These are phyloP conservation scores for Pachydiplax longipennis DNA, from an alignment of 2,888 invertebrate species.

Conservation along the genomic window DNA sequence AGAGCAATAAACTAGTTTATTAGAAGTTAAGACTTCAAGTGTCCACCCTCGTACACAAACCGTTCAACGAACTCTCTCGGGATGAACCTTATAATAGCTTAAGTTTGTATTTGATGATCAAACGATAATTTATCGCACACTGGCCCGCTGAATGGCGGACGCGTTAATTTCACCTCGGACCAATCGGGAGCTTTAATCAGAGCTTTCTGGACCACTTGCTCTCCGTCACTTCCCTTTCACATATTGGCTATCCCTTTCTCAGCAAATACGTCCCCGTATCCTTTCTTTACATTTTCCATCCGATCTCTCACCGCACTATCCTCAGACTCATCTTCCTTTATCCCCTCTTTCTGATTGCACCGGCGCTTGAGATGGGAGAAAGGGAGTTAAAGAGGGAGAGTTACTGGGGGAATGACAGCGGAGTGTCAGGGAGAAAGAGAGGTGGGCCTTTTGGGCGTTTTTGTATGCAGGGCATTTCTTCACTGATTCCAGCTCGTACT, in stretches of 20 bases:
- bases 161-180: neutral
- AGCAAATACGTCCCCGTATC: neutral
- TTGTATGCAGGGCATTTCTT: constrained; percentile 28
- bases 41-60: too few relatives aligned
- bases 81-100: too few relatives aligned
- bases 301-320: neutral
- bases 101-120: too few relatives aligned
- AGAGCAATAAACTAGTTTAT: too few relatives aligned
- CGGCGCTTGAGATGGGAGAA: neutral
- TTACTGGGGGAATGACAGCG: neutral
- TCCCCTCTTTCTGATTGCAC: neutral
- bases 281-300: neutral
- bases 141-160: neutral
- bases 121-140: neutral
- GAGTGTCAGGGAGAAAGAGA: neutral
- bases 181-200: neutral
- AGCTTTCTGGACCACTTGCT: neutral
- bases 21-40: too few relatives aligned
- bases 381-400: neutral
- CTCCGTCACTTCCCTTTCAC: neutral
- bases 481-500: neutral
- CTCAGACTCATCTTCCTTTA: neutral
- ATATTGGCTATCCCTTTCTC: neutral
- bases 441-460: neutral
- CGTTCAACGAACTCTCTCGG: too few relatives aligned